Base-by-base conservation (phyloP, 2,113 vertebrate genomes). In the Boleophthalmus pectinirostris region DNA sequence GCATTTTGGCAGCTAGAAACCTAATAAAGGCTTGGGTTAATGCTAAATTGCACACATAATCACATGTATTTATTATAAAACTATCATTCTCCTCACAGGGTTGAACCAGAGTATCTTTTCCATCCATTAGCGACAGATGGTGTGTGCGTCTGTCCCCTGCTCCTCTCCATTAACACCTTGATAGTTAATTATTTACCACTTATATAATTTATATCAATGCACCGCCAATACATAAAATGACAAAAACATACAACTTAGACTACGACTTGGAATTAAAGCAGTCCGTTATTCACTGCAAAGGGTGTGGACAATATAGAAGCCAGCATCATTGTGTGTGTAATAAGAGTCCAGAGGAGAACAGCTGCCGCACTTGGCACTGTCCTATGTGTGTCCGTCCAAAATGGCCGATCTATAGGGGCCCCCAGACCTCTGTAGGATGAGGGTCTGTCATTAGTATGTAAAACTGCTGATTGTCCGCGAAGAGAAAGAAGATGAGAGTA, bases 401-500 rank as follows among this genome's bases (percentile, higher is more conserved):
- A 77, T 74, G 81, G 78, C 73, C 72, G 80, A 15, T 70, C 56
- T 43, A 68, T 73, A 72, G 84, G 81, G 80, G 76, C 72, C 76
- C 79, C 73, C 73, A 66, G 60, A 74, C 76, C 79, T 91, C 93
- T 92, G 90, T 92, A 83, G 70, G 66, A 75, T 43, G 65, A 74
- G 74, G 71, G 80, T 77, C 87, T 91, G 68, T 89, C 89, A 93
- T 93, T 94, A 91, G 90, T 90, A 91, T 93, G 57, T 87, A 85
- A 92, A 92, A 89, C 79, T 80, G 82, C 83, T 80, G 79, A 88
- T 81, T 90, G 88, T 72, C 85, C 78, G 81, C 60, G 49, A 75
- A 75, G 69, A 82, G 80, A 74, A 72, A 73, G 71, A 78, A 57
- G 24, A 58, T 47, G 51, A 75, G 72, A 79, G 38, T 1, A 71